Evolutionary conservation across 2,888 invertebrate genomes (phyloP).

Genomic region (Ennomos erosarius): DNA sequence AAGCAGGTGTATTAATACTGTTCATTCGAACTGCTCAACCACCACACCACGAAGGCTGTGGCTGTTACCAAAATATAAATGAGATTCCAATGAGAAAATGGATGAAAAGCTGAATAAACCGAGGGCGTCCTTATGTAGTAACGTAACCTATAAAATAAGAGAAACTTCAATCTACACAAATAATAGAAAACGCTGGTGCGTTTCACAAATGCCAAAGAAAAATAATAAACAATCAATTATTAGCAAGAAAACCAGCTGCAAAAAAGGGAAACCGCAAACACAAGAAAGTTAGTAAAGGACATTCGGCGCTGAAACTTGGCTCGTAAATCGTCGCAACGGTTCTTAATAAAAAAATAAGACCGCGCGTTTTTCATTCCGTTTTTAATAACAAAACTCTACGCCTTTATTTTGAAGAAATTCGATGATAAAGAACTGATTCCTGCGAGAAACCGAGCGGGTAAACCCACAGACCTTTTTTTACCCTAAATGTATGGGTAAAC

Average conservation of each 20-base stretch:
- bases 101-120: too few species aligned
- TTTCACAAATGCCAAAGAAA: background rate
- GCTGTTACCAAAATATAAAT: too few species aligned
- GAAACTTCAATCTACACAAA: too few species aligned
- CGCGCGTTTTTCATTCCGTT: slow-evolving; percentile 39
- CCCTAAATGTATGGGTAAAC: too few species aligned
- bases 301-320: slow-evolving; percentile 15
- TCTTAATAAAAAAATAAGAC: slow-evolving; percentile 23
- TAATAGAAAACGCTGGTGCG: background rate
- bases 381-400: slow-evolving; percentile 39
- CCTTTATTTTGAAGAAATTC: slow-evolving; percentile 42
- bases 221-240: slow-evolving; percentile 10
- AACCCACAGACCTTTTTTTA: too few species aligned
- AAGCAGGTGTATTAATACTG: too few species aligned
- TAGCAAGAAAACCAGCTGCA: slow-evolving; percentile 10
- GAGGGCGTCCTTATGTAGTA: too few species aligned
- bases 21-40: too few species aligned
- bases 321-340: slow-evolving; percentile 20
- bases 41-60: too few species aligned
- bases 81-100: too few species aligned
- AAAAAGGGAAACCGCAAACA: slow-evolving; percentile 5
- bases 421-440: background rate
- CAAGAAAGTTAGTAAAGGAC: slow-evolving; percentile 15
- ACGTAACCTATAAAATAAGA: too few species aligned
- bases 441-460: too few species aligned